Evolutionary conservation across 2,888 invertebrate species (phyloP).

Genomic region (Dicranocentrus wangi): DNA sequence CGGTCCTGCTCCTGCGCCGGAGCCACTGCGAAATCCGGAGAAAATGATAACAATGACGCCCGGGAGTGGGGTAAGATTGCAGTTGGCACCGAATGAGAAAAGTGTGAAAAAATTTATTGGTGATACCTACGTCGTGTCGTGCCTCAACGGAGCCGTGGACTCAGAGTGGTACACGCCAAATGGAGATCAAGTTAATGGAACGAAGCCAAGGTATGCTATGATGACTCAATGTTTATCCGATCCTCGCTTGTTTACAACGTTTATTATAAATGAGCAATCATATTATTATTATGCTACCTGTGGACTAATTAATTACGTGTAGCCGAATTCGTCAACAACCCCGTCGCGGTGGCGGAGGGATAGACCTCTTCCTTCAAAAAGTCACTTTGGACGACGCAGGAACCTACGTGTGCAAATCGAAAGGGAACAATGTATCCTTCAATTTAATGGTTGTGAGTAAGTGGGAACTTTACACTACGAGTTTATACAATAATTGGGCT

Average conservation of each 20-base stretch:
- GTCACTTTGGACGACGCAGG: conserved; percentile 62
- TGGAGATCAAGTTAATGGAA: conserved; percentile 50
- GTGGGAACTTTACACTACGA: conserved; percentile 24
- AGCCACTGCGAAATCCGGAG: conserved; percentile 28
- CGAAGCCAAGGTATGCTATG: conserved; percentile 52
- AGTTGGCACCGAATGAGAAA: conserved; percentile 60
- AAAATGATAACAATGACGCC: conserved; percentile 59
- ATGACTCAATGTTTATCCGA: not conserved
- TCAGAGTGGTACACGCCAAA: conserved; percentile 60
- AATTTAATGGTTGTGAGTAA: conserved; percentile 66
- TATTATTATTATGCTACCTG: too few relatives aligned
- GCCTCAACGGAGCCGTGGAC: conserved; percentile 62
- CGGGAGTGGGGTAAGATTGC: conserved; percentile 56
- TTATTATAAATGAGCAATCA: too few relatives aligned
- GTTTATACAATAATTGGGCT: not conserved
- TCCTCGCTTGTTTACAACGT: not conserved
- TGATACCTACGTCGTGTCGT: conserved; percentile 65
- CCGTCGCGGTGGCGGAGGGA: conserved; percentile 65
- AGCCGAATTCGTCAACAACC: conserved; percentile 66
- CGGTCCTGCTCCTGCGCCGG: conserved; percentile 24
- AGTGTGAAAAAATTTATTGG: conserved; percentile 67
- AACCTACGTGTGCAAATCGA: conserved; percentile 48
- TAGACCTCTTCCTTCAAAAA: conserved; percentile 64
- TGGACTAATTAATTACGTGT: too few relatives aligned
- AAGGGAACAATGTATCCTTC: conserved; percentile 54